These are phyloP conservation scores for Aix galericulata DNA, from an alignment of 2,113 vertebrate species.

Conservation along the genomic window DNA sequence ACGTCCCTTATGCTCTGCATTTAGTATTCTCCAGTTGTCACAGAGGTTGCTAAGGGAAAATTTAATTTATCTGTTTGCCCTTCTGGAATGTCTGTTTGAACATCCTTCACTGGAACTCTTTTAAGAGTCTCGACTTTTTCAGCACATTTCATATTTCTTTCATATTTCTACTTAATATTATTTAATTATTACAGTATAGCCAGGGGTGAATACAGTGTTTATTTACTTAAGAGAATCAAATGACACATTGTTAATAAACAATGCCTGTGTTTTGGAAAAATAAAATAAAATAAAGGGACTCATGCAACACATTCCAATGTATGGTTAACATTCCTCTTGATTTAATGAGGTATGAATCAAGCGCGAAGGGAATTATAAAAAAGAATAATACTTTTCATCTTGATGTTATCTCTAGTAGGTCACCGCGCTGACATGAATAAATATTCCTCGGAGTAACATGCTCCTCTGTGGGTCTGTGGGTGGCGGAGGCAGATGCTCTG, in stretches of 20 bases:
- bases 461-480: neutral
- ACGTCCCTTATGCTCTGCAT: neutral
- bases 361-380: neutral
- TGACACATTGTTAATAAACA: neutral
- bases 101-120: neutral
- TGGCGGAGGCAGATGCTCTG: neutral
- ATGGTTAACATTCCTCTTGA: neutral
- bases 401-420: neutral
- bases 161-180: neutral
- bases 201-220: neutral
- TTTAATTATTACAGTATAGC: neutral
- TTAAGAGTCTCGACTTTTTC: neutral
- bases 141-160: no score
- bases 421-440: accelerated
- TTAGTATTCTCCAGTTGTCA: slow-evolving; percentile 16
- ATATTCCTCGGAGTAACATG: neutral
- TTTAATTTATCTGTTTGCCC: slow-evolving; percentile 43
- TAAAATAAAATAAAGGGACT: neutral
- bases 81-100: slow-evolving; percentile 31
- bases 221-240: neutral
- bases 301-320: neutral
- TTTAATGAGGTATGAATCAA: neutral
- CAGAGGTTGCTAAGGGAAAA: neutral
- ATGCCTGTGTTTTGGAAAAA: neutral
- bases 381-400: neutral